Percentiles rank a stretch among this genome's conserved stretches.
These are phyloP conservation scores for Megalopta genalis DNA, from an alignment of 1,140 invertebrate species.

Conservation along the genomic window DNA sequence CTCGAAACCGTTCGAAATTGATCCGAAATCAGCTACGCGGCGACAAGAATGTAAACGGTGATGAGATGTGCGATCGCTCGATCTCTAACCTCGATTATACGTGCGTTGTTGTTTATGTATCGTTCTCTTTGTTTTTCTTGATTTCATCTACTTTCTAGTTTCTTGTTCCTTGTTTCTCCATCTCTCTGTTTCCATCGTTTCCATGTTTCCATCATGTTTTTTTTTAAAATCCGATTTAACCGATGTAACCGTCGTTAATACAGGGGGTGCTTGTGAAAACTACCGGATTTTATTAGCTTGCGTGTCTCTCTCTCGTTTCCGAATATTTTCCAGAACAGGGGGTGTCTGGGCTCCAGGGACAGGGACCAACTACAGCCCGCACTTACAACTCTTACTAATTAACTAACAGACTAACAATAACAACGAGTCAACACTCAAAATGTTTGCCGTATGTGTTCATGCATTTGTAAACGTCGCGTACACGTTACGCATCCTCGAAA, in stretches of 20 bases:
- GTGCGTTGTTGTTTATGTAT: slow-evolving; percentile 21
- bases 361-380: slow-evolving; percentile 81
- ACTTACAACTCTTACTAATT: slow-evolving; percentile 81
- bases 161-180: slow-evolving; percentile 5
- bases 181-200: too few relatives aligned
- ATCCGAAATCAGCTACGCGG: too few relatives aligned
- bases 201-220: slow-evolving; percentile 19
- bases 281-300: slow-evolving; percentile 65
- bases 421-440: slow-evolving; percentile 81
- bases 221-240: slow-evolving; percentile 52
- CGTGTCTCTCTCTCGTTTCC: slow-evolving; percentile 58
- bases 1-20: too few relatives aligned
- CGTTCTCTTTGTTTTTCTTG: slow-evolving; percentile 17
- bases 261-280: slow-evolving; percentile 70
- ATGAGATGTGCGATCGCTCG: slow-evolving; percentile 65
- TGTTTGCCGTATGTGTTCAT: slow-evolving; percentile 75
- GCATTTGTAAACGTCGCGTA: slow-evolving; percentile 74
- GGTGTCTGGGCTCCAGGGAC: slow-evolving; percentile 80
- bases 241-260: slow-evolving; percentile 58
- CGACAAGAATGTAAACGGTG: too few relatives aligned
- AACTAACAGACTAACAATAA: slow-evolving; percentile 82
- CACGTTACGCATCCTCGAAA: slow-evolving; percentile 72
- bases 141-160: slow-evolving; percentile 40
- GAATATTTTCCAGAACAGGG: slow-evolving; percentile 80
- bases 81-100: slow-evolving; percentile 51